Percentiles rank a stretch among this genome's conserved stretches.
These are phyloP conservation scores for Cyanistes caeruleus DNA, from an alignment of 2,113 vertebrate species.

Conservation along the genomic window DNA sequence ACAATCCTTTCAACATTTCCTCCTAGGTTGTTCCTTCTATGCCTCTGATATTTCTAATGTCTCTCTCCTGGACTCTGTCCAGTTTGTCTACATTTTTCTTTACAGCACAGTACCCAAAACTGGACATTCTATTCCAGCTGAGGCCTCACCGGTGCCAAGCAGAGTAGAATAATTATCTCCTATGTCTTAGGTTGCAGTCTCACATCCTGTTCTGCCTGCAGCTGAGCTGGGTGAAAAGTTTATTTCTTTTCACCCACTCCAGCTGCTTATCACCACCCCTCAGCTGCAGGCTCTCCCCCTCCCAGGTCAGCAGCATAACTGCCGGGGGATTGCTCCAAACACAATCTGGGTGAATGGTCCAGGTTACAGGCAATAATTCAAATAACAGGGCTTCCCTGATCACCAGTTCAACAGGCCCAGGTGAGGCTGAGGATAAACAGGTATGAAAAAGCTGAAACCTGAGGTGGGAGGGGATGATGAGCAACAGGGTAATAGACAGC, in stretches of 20 bases:
- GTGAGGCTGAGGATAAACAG: background rate
- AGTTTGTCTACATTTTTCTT: slow-evolving; percentile 52
- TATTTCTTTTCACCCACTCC: slow-evolving; percentile 68
- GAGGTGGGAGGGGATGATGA: background rate
- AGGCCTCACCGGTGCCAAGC: slow-evolving; percentile 59
- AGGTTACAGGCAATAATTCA: background rate
- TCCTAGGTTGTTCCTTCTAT: slow-evolving; percentile 34
- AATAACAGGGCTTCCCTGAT: background rate
- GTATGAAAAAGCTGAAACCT: background rate
- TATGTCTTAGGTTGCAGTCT: slow-evolving; percentile 60
- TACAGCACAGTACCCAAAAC: slow-evolving; percentile 47
- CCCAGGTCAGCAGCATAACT: background rate
- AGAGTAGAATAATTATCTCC: slow-evolving; percentile 69
- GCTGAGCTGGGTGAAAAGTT: slow-evolving; percentile 71
- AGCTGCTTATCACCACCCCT: slow-evolving; percentile 58
- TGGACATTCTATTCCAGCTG: slow-evolving; percentile 64
- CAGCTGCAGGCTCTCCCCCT: slow-evolving; percentile 59
- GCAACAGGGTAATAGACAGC: background rate
- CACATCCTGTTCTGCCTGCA: slow-evolving; percentile 70
- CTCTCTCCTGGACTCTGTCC: slow-evolving; percentile 47
- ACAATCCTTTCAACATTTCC: slow-evolving; percentile 57
- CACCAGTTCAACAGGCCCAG: background rate
- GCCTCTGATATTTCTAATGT: slow-evolving; percentile 23
- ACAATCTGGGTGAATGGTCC: background rate
- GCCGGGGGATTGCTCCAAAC: background rate